Percentiles rank a stretch among this genome's conserved stretches.
phyloP scores from a whole-genome alignment of 2,797 vertebrate genomes.

The Spinibarbus caldwelli region DNA sequence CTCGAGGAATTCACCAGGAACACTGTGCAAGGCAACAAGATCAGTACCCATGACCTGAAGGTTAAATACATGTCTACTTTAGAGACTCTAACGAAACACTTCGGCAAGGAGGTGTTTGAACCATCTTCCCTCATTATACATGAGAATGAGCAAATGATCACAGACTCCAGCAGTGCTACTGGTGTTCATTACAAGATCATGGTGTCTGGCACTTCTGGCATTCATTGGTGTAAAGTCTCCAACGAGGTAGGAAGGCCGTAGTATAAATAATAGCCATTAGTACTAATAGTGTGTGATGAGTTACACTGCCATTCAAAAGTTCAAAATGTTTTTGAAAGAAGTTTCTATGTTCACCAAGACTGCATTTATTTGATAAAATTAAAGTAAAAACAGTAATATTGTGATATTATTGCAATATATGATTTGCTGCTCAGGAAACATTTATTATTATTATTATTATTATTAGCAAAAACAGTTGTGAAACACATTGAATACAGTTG shows the following conservation, averaged over 20 bases:
- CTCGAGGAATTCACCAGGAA: constrained; percentile 86
- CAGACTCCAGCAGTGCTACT: constrained; percentile 42
- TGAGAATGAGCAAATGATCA: constrained; percentile 75
- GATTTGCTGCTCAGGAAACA: too few relatives aligned
- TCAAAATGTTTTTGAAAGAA: neutral
- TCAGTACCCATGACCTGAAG: constrained; percentile 82
- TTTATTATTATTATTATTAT: too few relatives aligned
- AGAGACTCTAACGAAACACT: constrained; percentile 83
- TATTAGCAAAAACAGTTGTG: too few relatives aligned
- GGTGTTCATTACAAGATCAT: constrained; percentile 75
- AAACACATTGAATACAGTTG: too few relatives aligned
- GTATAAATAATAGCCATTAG: neutral
- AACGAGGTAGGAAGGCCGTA: constrained; percentile 66
- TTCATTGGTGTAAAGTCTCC: constrained; percentile 81
- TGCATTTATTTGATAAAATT: neutral
- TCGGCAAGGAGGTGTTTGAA: constrained; percentile 83
- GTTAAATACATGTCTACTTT: constrained; percentile 87
- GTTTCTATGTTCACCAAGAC: neutral
- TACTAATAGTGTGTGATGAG: neutral
- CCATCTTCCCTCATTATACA: constrained; percentile 73
- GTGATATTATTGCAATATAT: neutral
- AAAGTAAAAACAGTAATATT: too few relatives aligned
- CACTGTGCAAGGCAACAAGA: constrained; percentile 80
- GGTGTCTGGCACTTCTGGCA: constrained; percentile 81
- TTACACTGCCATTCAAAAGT: neutral